A percentile compares a stretch with the other conserved stretches of the same genome.
Conservation (phyloP, 2,888 invertebrate genomes). For the Thereva unica region DNA sequence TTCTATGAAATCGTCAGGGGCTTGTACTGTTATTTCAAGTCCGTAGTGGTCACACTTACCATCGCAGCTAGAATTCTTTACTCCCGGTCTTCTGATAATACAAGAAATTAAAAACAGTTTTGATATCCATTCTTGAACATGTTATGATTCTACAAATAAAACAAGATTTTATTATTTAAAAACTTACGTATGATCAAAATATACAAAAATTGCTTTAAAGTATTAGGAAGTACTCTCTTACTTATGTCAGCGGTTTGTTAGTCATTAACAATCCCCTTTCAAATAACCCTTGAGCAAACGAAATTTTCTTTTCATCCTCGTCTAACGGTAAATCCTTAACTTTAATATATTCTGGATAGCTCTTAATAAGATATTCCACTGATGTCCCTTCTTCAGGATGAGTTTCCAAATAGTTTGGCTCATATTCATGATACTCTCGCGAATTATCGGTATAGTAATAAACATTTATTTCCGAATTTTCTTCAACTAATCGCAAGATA, state of each 20-base stretch:
- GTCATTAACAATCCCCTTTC: conserved; percentile 80
- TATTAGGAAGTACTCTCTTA: neutral
- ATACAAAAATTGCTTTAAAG: no score
- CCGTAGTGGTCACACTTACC: no score
- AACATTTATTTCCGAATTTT: conserved; percentile 66
- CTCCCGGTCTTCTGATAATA: no score
- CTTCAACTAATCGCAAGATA: conserved; percentile 66
- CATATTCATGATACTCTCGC: conserved; percentile 80
- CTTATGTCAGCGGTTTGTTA: conserved; percentile 49
- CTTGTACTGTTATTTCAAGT: no score
- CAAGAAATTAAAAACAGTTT: no score
- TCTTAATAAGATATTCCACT: conserved; percentile 70
- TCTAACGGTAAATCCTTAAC: conserved; percentile 73
- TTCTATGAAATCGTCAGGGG: no score
- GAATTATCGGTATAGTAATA: conserved; percentile 88
- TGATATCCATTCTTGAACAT: no score
- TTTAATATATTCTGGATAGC: conserved; percentile 77
- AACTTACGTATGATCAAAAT: no score
- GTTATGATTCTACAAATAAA: no score
- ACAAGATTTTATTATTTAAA: no score
- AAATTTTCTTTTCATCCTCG: conserved; percentile 68
- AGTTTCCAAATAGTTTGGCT: conserved; percentile 76
- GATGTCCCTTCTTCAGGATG: conserved; percentile 69
- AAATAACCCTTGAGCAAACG: conserved; percentile 75
- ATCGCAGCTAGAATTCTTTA: no score